These are phyloP conservation scores for Belgica antarctica DNA, from an alignment of 2,888 invertebrate genomes.

Conservation along the genomic window DNA sequence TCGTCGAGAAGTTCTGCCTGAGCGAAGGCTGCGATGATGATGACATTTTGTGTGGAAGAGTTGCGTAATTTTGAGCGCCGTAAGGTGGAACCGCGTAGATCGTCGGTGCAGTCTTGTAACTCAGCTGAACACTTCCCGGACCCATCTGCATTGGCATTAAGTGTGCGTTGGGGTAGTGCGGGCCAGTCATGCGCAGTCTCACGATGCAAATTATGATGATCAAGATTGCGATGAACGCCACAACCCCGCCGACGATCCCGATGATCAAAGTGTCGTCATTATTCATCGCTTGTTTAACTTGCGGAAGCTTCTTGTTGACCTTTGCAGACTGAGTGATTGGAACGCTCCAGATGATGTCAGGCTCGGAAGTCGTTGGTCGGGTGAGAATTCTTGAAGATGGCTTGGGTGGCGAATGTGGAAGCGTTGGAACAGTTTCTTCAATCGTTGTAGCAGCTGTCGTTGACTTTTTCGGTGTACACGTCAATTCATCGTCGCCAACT, in stretches of 20 bases:
- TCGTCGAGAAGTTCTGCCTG: constrained; percentile 59
- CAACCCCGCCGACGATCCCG: constrained; percentile 90
- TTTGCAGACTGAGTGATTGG: constrained; percentile 68
- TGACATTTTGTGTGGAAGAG: constrained; percentile 64
- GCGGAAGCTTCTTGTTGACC: constrained; percentile 58
- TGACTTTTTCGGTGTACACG: constrained; percentile 66
- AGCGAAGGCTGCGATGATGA: constrained; percentile 51
- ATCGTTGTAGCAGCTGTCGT: constrained; percentile 47
- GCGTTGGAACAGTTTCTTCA: constrained; percentile 50
- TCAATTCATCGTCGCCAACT: constrained; percentile 76
- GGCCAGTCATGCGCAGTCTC: constrained; percentile 67
- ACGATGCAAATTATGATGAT: constrained; percentile 88
- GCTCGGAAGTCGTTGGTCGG: constrained; percentile 66
- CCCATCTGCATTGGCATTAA: constrained; percentile 60
- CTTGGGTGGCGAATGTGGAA: constrained; percentile 49
- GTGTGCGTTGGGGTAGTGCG: constrained; percentile 66
- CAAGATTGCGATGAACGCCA: constrained; percentile 83
- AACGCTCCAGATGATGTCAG: constrained; percentile 86
- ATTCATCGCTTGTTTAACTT: constrained; percentile 65
- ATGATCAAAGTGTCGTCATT: constrained; percentile 92
- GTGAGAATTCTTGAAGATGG: constrained; percentile 59
- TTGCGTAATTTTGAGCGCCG: constrained; percentile 63
- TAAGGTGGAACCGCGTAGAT: constrained; percentile 63
- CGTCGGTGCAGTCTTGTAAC: constrained; percentile 56
- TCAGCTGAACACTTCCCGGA: constrained; percentile 60